phyloP scores from a whole-genome alignment of 37 sponge, comb jelly and placozoan genomes.

The Hormiphora californensis region DNA sequence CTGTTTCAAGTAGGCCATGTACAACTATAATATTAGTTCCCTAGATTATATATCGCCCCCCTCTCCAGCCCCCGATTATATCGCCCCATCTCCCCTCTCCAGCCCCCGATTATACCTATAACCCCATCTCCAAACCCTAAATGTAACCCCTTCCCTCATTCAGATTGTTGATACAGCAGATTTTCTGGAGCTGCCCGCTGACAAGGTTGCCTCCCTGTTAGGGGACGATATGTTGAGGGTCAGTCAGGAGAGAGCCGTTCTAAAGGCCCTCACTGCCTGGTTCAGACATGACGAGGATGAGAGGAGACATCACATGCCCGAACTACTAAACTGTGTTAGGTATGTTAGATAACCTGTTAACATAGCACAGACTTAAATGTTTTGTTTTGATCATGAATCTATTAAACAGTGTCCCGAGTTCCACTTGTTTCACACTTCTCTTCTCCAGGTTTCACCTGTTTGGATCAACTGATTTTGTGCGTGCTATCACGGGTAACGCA shows the following conservation, averaged over 20 bases:
- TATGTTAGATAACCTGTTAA: too few relatives aligned
- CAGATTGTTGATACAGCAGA: background rate
- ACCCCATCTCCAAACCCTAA: too few relatives aligned
- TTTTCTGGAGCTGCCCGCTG: background rate
- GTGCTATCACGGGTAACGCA: background rate
- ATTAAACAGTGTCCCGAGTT: background rate
- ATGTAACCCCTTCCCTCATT: too few relatives aligned
- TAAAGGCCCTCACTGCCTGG: constrained; percentile 22
- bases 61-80: too few relatives aligned
- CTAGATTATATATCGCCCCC: too few relatives aligned
- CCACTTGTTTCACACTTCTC: background rate
- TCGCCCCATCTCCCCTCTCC: too few relatives aligned
- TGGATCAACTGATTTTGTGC: constrained; percentile 10
- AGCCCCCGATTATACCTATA: too few relatives aligned
- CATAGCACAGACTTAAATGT: too few relatives aligned
- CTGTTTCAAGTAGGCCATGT: too few relatives aligned
- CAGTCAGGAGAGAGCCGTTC: constrained; percentile 1
- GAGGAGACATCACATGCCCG: background rate
- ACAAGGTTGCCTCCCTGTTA: background rate
- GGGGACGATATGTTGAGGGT: constrained; percentile 1
- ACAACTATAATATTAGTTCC: too few relatives aligned
- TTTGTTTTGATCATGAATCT: too few relatives aligned
- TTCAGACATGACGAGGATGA: background rate
- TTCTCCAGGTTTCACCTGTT: constrained; percentile 52
- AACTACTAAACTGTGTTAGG: constrained; percentile 41